Base-by-base conservation (phyloP, 2,113 vertebrate species). In the Zosterops borbonicus region DNA sequence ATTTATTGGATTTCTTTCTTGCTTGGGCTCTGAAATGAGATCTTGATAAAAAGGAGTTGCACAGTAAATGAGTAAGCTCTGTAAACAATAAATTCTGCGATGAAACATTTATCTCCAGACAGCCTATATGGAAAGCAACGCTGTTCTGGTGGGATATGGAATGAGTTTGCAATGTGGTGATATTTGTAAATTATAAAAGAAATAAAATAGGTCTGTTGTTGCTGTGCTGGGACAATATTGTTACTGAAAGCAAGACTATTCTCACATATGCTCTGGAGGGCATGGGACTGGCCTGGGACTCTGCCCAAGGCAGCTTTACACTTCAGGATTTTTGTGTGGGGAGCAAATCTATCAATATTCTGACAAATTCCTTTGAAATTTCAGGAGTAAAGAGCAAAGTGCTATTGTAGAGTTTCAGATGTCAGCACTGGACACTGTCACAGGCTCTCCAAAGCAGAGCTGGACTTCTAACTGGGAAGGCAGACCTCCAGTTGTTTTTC, bases 1-100 rank as follows among this genome's bases (percentile, higher is more conserved):
- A 84, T 90, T 94, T 93, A 94, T 69, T 94, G 77, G 49, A 79
- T 93, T 91, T 89, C 58, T 88, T 73, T 80, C 87, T 74, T 89
- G 47, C 76, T 74, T 41, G 37, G 35, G 63, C 85, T 80, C 47
- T 84, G 95, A 84, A 96, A 86, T 15, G n/a, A 76, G 87, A 73
- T 81, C 79, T 80, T 92, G 92, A 88, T 94, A 93, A 94, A 92
- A 94, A 62, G 29, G 52, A 83, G 55, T 47, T 83, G 71, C 4
- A 20, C 47, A 44, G 79, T 81, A 80, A 94, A 90, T 37, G 50
- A 59, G 47, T 10, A 59, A 50, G 46, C 37, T 83, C 56, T 73
- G 39, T 67, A 86, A 96, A 94, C 64, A 80, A 80, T 83, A 83
- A 90, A 93, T 83, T 80, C 71, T 63, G 55, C 24, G 63, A 75